Evolutionary conservation across 2,888 invertebrate genomes (phyloP), one percentile per base, ranked within the genome.

Genomic region (Itoplectis maculator): DNA sequence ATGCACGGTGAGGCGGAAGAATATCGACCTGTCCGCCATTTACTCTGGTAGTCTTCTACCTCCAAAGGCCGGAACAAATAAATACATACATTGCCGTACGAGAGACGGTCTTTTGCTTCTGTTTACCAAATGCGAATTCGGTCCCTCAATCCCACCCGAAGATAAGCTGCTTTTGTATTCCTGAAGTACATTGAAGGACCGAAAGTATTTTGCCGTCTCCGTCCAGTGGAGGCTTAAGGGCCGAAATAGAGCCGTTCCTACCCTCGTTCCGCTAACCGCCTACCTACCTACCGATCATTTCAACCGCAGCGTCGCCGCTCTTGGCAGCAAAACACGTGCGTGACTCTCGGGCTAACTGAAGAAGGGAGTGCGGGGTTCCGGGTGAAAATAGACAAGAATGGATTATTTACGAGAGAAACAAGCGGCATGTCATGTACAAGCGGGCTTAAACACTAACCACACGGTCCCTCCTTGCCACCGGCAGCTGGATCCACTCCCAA

Each of bases 401-500:
- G 51, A 8, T 51, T 51, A 13, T 51, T 51, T 51, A 51, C 51
- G 20, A 23, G 6, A 23, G 20, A 20, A 8, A n/a, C 47, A 47
- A n/a, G 15, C n/a, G 5, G 47, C 47, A 47, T 47, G 47, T 47
- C 4, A 13, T 3, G 51, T 15, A 49, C 49, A 49, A 49, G 7
- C 49, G 49, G 49, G 49, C 15, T 49, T 49, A 49, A 4, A n/a
- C 49, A 18, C 15, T n/a, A 49, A 49, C 49, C 49, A 18, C 49
- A 49, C 8, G 49, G 7, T 49, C 15, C 3, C 49, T 49, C 18
- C 7, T 49, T 15, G 15, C 15, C 49, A 49, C 0, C 18, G 49
- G 49, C 49, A 49, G 49, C 49, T 49, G 49, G 18, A 49, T 49
- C 20, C 18, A 49, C 49, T 23, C 51, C 20, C 51, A 20, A 51